A percentile compares a stretch with the other conserved stretches of the same genome.
Evolutionary conservation across 2,888 invertebrate genomes (phyloP).

Genomic region (Erebia palarica): DNA sequence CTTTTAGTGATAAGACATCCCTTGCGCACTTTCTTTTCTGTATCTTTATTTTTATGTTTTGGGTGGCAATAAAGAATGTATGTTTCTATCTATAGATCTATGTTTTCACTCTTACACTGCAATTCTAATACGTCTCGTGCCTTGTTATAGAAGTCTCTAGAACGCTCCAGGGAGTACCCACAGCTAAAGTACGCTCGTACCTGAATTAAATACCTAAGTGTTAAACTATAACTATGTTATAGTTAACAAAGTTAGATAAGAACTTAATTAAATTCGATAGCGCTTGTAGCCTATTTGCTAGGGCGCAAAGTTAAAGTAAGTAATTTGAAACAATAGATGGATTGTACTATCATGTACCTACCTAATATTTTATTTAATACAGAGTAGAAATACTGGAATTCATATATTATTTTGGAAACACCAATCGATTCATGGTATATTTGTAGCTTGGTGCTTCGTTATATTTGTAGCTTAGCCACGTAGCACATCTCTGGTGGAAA

Average conservation of each 20-base stretch:
- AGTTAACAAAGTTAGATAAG: neutral
- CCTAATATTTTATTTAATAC: neutral
- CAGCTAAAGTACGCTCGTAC: slow-evolving; percentile 4
- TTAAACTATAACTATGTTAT: slow-evolving; percentile 1
- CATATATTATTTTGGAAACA: too few relatives aligned
- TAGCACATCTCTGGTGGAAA: too few relatives aligned
- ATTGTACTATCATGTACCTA: neutral
- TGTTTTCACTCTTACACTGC: neutral
- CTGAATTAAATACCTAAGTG: slow-evolving; percentile 1
- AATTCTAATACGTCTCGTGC: neutral
- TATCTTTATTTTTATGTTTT: too few relatives aligned
- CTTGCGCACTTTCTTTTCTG: too few relatives aligned
- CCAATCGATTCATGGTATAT: too few relatives aligned
- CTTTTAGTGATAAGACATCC: too few relatives aligned
- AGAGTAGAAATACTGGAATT: too few relatives aligned
- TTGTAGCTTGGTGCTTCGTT: too few relatives aligned
- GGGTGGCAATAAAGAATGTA: too few relatives aligned
- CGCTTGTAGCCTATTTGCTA: slow-evolving; percentile 1
- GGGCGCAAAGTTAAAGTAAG: neutral
- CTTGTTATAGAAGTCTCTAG: neutral
- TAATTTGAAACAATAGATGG: neutral
- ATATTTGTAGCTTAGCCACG: too few relatives aligned
- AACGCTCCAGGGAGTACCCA: slow-evolving; percentile 4
- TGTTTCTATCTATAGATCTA: too few relatives aligned
- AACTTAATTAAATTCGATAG: slow-evolving; percentile 10